Percentiles rank a stretch among this genome's conserved stretches.
Evolutionary conservation across 2,888 invertebrate genomes (phyloP).

Genomic region (Trisateles emortualis): DNA sequence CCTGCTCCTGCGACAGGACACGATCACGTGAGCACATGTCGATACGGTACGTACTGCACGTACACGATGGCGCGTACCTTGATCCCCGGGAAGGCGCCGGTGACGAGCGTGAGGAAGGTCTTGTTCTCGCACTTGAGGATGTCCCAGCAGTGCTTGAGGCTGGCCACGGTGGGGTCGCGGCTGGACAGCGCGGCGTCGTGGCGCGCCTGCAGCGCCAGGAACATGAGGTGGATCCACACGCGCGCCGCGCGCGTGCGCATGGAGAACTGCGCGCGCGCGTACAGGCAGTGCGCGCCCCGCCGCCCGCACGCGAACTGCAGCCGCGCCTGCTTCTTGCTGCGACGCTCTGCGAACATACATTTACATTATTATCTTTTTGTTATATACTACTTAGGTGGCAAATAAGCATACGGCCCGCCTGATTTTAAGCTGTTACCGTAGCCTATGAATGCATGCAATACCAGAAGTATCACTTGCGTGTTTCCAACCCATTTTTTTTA

Average conservation of each 20-base stretch:
- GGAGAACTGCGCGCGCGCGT: constrained; percentile 92
- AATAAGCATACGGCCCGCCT: too few species aligned
- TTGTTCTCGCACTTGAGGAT: constrained; percentile 96
- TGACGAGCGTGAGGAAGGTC: constrained; percentile 95
- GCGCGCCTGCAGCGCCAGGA: constrained; percentile 95
- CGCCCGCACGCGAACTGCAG: constrained; percentile 96
- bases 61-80: too few species aligned
- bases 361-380: background rate
- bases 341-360: constrained; percentile 90
- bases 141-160: constrained; percentile 97
- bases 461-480: too few species aligned
- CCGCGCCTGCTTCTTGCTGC: constrained; percentile 95
- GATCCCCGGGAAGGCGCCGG: constrained; percentile 96
- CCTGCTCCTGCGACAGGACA: constrained; percentile 90
- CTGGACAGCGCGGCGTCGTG: constrained; percentile 93
- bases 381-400: too few species aligned
- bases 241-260: constrained; percentile 93
- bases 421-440: too few species aligned
- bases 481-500: too few species aligned
- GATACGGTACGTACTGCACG: too few species aligned
- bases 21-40: too few species aligned
- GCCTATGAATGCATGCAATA: too few species aligned
- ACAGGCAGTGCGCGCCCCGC: constrained; percentile 96
- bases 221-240: constrained; percentile 98
- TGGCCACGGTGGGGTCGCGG: constrained; percentile 93